These are phyloP conservation scores for Porites evermanni DNA, from an alignment of 92 coral and sea anemone genomes.

Conservation along the genomic window DNA sequence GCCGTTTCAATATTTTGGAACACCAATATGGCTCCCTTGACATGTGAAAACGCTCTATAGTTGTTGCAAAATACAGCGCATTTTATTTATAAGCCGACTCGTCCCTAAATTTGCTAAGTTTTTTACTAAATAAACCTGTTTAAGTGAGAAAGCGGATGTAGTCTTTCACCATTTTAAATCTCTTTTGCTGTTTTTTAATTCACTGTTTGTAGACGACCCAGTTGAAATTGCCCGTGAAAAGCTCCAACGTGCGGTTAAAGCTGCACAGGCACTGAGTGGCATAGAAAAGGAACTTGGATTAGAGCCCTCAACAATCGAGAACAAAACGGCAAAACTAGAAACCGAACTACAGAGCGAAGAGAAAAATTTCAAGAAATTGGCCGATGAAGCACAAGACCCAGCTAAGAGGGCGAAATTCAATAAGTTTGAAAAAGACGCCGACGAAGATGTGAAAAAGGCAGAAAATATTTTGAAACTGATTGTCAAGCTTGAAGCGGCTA, in stretches of 20 bases:
- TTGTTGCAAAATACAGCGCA: too few relatives aligned
- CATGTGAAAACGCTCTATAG: too few relatives aligned
- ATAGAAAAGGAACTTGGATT: slow-evolving; percentile 80
- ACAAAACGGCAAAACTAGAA: slow-evolving; percentile 77
- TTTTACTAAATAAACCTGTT: too few relatives aligned
- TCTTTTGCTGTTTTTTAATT: too few relatives aligned
- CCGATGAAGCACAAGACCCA: slow-evolving; percentile 43
- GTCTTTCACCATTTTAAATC: too few relatives aligned
- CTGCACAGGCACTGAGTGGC: slow-evolving; percentile 79
- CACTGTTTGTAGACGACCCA: slow-evolving; percentile 56
- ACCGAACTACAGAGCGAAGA: slow-evolving; percentile 60
- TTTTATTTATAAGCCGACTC: too few relatives aligned
- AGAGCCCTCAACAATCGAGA: slow-evolving; percentile 69
- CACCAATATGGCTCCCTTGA: too few relatives aligned
- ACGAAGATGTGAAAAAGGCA: slow-evolving; percentile 75
- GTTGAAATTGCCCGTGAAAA: slow-evolving; percentile 72
- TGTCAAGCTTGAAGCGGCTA: slow-evolving; percentile 85
- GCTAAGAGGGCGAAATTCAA: slow-evolving; percentile 49
- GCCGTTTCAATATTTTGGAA: too few relatives aligned
- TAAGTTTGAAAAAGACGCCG: slow-evolving; percentile 71
- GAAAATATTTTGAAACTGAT: slow-evolving; percentile 76
- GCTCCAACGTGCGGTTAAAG: slow-evolving; percentile 68
- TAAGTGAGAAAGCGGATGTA: too few relatives aligned
- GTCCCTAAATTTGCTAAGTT: too few relatives aligned
- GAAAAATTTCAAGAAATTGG: slow-evolving; percentile 61